A percentile compares a stretch with the other conserved stretches of the same genome.
These are phyloP conservation scores for Phlogophora meticulosa DNA, from an alignment of 2,888 invertebrate genomes.

Conservation along the genomic window DNA sequence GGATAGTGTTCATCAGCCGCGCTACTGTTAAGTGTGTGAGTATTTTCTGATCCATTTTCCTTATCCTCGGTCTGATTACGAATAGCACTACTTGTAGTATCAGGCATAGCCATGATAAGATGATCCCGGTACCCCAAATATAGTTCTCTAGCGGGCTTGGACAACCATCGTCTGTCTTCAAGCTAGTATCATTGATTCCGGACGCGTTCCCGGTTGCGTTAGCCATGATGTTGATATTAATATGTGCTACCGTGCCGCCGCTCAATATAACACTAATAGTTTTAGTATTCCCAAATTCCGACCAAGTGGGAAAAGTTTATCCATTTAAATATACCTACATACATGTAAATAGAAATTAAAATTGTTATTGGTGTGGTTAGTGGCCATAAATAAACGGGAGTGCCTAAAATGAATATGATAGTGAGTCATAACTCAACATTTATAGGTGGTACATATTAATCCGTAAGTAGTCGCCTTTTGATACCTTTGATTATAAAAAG, in stretches of 20 bases:
- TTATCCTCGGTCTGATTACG: conserved; percentile 68
- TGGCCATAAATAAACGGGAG: neutral
- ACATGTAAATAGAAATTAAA: neutral
- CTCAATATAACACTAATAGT: neutral
- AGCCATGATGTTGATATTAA: neutral
- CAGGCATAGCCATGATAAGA: conserved; percentile 70
- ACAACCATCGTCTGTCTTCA: rapidly evolving
- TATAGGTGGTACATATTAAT: too few species aligned
- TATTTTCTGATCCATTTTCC: conserved; percentile 79
- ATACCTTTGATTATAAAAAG: too few species aligned
- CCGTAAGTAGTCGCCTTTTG: neutral
- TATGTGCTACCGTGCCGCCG: neutral
- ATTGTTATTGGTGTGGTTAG: neutral
- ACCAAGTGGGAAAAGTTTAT: neutral
- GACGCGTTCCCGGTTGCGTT: conserved; percentile 8
- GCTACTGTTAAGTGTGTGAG: conserved; percentile 77
- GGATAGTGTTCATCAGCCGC: conserved; percentile 72
- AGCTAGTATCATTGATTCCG: neutral
- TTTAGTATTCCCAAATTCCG: neutral
- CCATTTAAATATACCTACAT: neutral
- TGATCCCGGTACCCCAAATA: conserved; percentile 67
- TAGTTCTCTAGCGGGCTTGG: neutral
- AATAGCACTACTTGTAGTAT: conserved; percentile 71
- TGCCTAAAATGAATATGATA: neutral
- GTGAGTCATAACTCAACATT: too few species aligned